Evolutionary conservation across 2,113 vertebrate species (phyloP).

Genomic region (Apteryx mantelli): DNA sequence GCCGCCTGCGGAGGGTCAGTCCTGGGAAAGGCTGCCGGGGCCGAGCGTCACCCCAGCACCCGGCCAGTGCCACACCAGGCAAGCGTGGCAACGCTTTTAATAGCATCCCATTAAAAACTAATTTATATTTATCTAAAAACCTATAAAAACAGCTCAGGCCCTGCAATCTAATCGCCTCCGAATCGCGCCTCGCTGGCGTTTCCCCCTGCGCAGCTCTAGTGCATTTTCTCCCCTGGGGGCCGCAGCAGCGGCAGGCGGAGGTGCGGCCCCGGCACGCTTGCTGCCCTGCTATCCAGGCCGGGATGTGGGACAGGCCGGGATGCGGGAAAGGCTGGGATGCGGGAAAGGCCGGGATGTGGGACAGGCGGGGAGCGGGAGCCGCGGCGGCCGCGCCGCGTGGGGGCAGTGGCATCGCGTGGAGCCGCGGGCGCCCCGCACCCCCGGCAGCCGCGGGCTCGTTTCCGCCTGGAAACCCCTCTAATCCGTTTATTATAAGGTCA

Average conservation of each 20-base stretch:
- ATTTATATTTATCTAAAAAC: not conserved
- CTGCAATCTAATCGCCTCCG: too few species aligned
- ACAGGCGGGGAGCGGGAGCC: too few species aligned
- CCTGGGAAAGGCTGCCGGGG: not conserved
- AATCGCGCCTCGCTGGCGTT: not conserved
- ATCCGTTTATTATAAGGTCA: constrained; percentile 10
- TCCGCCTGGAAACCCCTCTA: not conserved
- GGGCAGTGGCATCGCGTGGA: not conserved
- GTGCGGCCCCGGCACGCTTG: too few species aligned
- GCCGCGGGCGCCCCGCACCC: not conserved
- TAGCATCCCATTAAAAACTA: not conserved
- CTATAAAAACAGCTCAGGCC: not conserved
- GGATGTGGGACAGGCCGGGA: too few species aligned
- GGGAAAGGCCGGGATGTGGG: too few species aligned
- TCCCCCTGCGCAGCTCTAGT: too few species aligned
- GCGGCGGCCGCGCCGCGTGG: not conserved
- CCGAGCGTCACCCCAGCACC: too few species aligned
- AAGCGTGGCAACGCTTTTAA: not conserved
- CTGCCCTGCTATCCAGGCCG: too few species aligned
- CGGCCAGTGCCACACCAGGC: not conserved
- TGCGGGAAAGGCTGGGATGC: too few species aligned
- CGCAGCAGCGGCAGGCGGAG: too few species aligned
- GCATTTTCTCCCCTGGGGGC: not conserved
- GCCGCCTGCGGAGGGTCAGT: not conserved
- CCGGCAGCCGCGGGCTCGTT: not conserved